phyloP scores from a whole-genome alignment of 1,140 invertebrate genomes.

The Eriocheir sinensis region DNA sequence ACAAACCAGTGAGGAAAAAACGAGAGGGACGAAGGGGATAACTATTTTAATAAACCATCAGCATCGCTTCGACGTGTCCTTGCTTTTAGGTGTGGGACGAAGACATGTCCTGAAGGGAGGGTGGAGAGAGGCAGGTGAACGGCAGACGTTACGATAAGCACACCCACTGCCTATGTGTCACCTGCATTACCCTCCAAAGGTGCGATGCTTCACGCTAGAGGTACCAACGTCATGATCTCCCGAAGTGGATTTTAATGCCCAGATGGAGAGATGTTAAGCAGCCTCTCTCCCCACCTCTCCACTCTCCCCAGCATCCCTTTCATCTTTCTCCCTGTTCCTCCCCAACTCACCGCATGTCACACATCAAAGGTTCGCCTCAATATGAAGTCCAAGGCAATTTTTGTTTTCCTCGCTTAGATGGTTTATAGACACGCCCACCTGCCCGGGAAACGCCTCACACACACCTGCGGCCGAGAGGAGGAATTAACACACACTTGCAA shows the following conservation, averaged over 20 bases:
- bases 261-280: conserved; percentile 11
- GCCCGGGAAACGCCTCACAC: too few species aligned
- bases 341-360: not conserved
- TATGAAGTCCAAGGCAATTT: not conserved
- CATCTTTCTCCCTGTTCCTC: not conserved
- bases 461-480: too few species aligned
- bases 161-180: not conserved
- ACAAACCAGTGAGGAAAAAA: not conserved
- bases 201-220: conserved; percentile 31
- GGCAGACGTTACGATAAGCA: not conserved
- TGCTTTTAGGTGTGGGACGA: too few species aligned
- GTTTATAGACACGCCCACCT: too few species aligned
- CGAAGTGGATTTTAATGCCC: conserved; percentile 55
- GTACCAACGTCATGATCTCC: conserved; percentile 33
- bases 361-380: not conserved
- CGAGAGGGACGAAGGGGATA: not conserved
- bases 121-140: too few species aligned
- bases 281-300: not conserved
- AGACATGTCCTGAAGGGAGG: too few species aligned
- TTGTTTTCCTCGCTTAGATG: too few species aligned
- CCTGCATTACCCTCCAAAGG: conserved; percentile 20
- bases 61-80: too few species aligned
- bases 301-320: not conserved
- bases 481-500: too few species aligned
- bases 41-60: too few species aligned